Conservation (phyloP, 37 sponge, comb jelly and placozoan species). For the Bolinopsis microptera region DNA sequence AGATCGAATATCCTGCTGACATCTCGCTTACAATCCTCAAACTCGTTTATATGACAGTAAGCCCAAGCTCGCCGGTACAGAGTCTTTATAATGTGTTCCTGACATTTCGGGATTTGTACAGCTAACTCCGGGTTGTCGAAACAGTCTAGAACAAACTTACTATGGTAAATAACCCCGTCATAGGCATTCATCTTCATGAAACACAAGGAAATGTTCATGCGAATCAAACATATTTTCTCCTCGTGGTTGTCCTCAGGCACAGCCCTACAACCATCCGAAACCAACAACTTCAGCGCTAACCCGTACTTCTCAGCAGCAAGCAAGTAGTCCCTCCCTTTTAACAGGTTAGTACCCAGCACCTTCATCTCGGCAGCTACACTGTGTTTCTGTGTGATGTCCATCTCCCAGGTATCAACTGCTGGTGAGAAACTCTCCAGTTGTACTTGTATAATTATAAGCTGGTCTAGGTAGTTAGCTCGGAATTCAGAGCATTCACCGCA, state of each 20-base stretch:
- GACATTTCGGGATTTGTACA: not conserved
- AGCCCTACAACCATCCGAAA: not conserved
- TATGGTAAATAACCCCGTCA: slow-evolving; percentile 23
- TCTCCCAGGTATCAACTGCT: not conserved
- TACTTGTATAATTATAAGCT: not conserved
- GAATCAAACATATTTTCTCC: not conserved
- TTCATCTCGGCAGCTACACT: not conserved
- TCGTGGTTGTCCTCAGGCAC: not conserved
- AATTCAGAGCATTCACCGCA: not conserved
- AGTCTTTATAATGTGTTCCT: not conserved
- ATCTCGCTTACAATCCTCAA: not conserved
- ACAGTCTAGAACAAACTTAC: not conserved
- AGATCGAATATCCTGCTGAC: not conserved
- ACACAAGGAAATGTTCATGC: not conserved
- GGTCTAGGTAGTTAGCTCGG: not conserved
- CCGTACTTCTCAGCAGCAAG: slow-evolving; percentile 60
- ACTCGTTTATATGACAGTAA: slow-evolving; percentile 28
- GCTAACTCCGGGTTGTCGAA: not conserved
- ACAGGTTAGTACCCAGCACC: not conserved
- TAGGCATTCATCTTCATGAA: slow-evolving; percentile 7
- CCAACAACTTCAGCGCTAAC: slow-evolving; percentile 20
- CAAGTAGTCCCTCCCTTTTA: not conserved
- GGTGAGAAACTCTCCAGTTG: not conserved
- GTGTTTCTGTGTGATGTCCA: not conserved
- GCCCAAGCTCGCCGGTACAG: slow-evolving; percentile 49